These are phyloP conservation scores for Sinella curviseta DNA, from an alignment of 1,140 invertebrate species.

Conservation along the genomic window DNA sequence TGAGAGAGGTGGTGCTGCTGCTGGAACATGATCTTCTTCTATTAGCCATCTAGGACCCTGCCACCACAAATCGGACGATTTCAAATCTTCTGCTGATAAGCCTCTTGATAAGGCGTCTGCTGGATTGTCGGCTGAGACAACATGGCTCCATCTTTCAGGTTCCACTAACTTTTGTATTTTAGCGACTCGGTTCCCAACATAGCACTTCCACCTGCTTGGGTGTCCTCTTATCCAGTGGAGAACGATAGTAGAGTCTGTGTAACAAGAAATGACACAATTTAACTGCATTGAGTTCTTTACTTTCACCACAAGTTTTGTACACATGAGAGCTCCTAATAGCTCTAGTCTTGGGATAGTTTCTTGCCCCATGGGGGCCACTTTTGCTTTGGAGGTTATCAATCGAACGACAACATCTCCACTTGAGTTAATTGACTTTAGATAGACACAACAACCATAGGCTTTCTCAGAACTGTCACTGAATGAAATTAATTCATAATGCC, in stretches of 20 bases:
- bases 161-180: neutral
- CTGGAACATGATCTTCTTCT: too few relatives aligned
- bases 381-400: neutral
- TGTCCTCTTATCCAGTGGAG: neutral
- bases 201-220: neutral
- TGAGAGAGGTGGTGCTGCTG: too few relatives aligned
- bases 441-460: neutral
- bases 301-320: neutral
- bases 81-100: neutral
- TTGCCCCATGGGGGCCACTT: neutral
- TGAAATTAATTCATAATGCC: neutral
- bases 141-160: slow-evolving; percentile 22
- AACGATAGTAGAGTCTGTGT: neutral
- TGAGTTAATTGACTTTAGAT: neutral
- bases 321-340: neutral
- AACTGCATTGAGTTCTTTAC: neutral
- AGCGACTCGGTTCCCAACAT: neutral
- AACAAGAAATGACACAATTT: neutral
- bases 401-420: neutral
- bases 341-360: neutral
- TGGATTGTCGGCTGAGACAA: slow-evolving; percentile 22
- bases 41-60: slow-evolving; percentile 30
- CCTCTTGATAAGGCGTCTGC: slow-evolving; percentile 32
- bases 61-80: slow-evolving; percentile 19
- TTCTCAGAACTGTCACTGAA: slow-evolving; percentile 3